Conservation (phyloP, 2,797 vertebrate species). For the Myripristis jacobus region DNA sequence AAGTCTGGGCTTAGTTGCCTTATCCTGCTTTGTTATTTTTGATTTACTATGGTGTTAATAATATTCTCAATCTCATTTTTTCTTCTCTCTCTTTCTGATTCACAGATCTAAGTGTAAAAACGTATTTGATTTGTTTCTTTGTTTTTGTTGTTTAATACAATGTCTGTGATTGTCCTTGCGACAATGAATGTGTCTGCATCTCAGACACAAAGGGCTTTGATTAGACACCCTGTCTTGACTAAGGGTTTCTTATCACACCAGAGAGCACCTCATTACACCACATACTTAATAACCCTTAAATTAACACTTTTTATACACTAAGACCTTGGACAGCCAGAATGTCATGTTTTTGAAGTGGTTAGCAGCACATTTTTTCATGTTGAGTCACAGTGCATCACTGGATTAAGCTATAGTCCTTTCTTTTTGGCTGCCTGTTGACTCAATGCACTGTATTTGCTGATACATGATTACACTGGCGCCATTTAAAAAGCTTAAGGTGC, state of each 20-base stretch:
- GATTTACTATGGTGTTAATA: too few species aligned
- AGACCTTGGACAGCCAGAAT: constrained; percentile 1
- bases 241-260: constrained; percentile 16
- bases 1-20: too few species aligned
- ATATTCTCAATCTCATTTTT: too few species aligned
- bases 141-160: neutral
- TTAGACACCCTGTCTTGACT: constrained; percentile 19
- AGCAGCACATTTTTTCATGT: constrained; percentile 20
- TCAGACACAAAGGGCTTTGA: constrained; percentile 3
- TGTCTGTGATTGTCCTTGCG: constrained; percentile 8
- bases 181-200: neutral
- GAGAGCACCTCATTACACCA: constrained; percentile 33
- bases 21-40: too few species aligned
- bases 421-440: neutral
- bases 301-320: neutral
- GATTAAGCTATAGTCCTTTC: neutral
- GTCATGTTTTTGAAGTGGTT: constrained; percentile 13
- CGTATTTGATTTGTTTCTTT: constrained; percentile 1
- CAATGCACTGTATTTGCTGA: constrained; percentile 10
- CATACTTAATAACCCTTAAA: constrained; percentile 22
- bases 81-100: too few species aligned
- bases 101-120: constrained; percentile 20
- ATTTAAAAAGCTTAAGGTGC: constrained; percentile 9
- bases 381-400: neutral
- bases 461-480: constrained; percentile 2